Conservation (phyloP, 2,888 invertebrate species). For the Cerastis leucographa region DNA sequence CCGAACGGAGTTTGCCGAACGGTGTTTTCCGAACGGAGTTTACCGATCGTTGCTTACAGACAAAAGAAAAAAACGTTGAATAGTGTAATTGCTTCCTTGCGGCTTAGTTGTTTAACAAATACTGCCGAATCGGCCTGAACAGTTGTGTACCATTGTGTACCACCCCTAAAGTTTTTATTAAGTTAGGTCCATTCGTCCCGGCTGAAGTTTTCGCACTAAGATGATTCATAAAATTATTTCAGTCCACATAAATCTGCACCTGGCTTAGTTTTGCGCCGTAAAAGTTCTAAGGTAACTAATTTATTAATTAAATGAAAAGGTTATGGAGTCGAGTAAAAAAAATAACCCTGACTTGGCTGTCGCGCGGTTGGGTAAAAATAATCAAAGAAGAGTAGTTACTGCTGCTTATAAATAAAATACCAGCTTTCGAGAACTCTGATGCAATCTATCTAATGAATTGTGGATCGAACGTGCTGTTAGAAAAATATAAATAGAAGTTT, state of each 20-base stretch:
- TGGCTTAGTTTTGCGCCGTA: slow-evolving; percentile 21
- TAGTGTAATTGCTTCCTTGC: not conserved
- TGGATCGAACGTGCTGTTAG: slow-evolving; percentile 1
- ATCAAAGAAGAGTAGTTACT: slow-evolving; percentile 1
- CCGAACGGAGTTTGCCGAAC: not conserved
- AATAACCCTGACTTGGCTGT: not conserved
- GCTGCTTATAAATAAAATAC: slow-evolving; percentile 24
- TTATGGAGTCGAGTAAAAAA: not conserved
- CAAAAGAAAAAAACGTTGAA: not conserved
- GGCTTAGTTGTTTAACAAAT: not conserved
- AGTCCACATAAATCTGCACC: slow-evolving; percentile 39
- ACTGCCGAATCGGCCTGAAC: not conserved
- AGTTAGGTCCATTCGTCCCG: slow-evolving; percentile 17
- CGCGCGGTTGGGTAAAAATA: not conserved
- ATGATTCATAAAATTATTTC: slow-evolving; percentile 36
- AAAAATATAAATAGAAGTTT: not conserved
- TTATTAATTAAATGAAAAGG: slow-evolving; percentile 11
- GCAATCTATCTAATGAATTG: slow-evolving; percentile 22
- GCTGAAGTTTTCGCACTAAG: slow-evolving; percentile 22
- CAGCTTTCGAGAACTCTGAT: not conserved
- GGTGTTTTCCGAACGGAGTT: not conserved
- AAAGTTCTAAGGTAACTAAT: slow-evolving; percentile 7
- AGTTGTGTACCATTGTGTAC: not conserved
- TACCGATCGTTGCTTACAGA: not conserved
- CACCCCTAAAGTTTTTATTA: slow-evolving; percentile 36